A percentile compares a stretch with the other conserved stretches of the same genome.
phyloP scores from a whole-genome alignment of 1,140 invertebrate genomes.

The Fopius arisanus region DNA sequence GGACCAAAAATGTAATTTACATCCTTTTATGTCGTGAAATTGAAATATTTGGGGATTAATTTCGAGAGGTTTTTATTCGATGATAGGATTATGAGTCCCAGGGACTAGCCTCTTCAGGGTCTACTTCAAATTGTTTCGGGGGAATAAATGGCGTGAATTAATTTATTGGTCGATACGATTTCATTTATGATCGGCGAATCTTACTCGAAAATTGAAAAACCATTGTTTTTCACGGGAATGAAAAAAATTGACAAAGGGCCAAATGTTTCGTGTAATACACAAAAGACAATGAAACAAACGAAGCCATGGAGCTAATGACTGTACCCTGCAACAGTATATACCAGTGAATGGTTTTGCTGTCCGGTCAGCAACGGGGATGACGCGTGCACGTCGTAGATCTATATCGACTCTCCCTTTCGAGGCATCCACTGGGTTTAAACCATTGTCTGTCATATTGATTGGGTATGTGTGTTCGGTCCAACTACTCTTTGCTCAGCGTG shows the following conservation, averaged over 20 bases:
- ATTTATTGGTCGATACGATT: neutral
- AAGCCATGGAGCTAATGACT: neutral
- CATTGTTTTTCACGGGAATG: neutral
- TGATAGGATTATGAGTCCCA: conserved; percentile 34
- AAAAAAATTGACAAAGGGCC: neutral
- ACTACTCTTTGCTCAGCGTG: conserved; percentile 22
- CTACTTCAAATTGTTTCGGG: too few relatives aligned
- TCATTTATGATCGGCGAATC: too few relatives aligned
- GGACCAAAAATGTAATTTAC: conserved; percentile 66
- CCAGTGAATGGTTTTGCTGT: conserved; percentile 12
- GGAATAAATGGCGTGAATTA: too few relatives aligned
- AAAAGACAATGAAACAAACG: conserved; percentile 13
- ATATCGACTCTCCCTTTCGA: conserved; percentile 46
- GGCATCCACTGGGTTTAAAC: conserved; percentile 12
- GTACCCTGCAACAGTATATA: neutral
- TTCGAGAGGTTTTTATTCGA: neutral
- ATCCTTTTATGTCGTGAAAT: conserved; percentile 64
- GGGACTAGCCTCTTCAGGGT: conserved; percentile 14
- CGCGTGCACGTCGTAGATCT: conserved; percentile 55
- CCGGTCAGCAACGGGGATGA: conserved; percentile 26
- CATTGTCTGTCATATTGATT: conserved; percentile 41
- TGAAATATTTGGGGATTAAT: conserved; percentile 63
- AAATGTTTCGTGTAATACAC: conserved; percentile 11
- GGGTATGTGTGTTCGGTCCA: conserved; percentile 17
- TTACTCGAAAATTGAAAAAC: neutral